Base-by-base conservation (phyloP, 1,140 invertebrate species). In the Copidosoma floridanum region DNA sequence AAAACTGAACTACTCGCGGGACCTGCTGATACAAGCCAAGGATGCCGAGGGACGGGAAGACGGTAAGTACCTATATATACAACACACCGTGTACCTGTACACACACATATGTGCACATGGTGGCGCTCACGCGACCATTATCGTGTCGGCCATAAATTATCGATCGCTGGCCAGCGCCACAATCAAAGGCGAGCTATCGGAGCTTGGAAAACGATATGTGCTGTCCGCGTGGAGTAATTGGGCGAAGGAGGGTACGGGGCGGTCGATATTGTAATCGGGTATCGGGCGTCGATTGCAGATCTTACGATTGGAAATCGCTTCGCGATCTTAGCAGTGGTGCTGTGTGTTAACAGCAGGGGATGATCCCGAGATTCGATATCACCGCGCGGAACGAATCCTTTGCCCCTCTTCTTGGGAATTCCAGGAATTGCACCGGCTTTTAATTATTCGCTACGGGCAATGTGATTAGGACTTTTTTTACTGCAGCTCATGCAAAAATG, bases 1-100 rank as follows among this genome's bases (percentile, higher is more conserved):
- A 73, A 83, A 84, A 68, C 76, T 90, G 24, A 84, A 88, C 64
- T 83, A 85, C 65, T 81, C 84, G 58, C 73, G 80, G 51, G 63
- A 71, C 58, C 65, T 73, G 3, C 40, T 80, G 26, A 76, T 80
- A 24, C 69, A 72, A 23, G 64, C 68, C 14, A 71, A 71, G 57
- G 72, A 72, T 32, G 70, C 67, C 12, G 64, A 68, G 24, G 69
- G 65, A 46, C 73, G 75, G 16, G 67, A 69, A 20, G 74, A 76
- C 24, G 73, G 77, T 77, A 61, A 76, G 61, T 52, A 50, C 38
- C n/a, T n/a, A n/a, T n/a, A 35, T 6, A 14, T 14, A 35, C 32
- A 35, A 35, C 32, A 14, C 7, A 35, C n/a, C n/a, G n/a, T n/a
- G n/a, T n/a, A n/a, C n/a, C n/a, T n/a, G n/a, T n/a, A n/a, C n/a